phyloP scores from a whole-genome alignment of 2,888 invertebrate genomes.

The Macrosoma leucophasiata region DNA sequence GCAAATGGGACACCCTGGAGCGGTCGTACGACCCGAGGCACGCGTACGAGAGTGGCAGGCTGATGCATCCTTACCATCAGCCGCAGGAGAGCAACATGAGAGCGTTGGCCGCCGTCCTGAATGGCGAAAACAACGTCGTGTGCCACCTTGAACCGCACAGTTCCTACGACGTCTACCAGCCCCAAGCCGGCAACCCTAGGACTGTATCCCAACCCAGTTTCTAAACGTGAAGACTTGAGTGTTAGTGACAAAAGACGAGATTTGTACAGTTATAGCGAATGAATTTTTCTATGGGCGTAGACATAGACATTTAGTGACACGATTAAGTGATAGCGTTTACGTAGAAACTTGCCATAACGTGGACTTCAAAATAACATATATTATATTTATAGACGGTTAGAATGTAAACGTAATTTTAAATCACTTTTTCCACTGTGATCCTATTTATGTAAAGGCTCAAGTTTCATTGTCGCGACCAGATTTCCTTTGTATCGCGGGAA shows the following conservation, averaged over 20 bases:
- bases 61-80: slow-evolving; percentile 71
- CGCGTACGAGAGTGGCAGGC: slow-evolving; percentile 64
- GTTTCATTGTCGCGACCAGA: slow-evolving; percentile 60
- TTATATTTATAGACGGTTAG: slow-evolving; percentile 41
- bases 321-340: slow-evolving; percentile 56
- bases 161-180: slow-evolving; percentile 65
- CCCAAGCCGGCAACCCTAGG: slow-evolving; percentile 61
- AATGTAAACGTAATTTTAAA: slow-evolving; percentile 61
- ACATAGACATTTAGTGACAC: slow-evolving; percentile 54
- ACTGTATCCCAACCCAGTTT: slow-evolving; percentile 72
- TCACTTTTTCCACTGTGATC: slow-evolving; percentile 76
- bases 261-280: slow-evolving; percentile 64
- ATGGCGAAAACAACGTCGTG: slow-evolving; percentile 89
- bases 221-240: slow-evolving; percentile 39
- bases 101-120: slow-evolving; percentile 84
- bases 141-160: slow-evolving; percentile 88
- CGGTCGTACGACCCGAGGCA: slow-evolving; percentile 66
- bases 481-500: slow-evolving; percentile 36
- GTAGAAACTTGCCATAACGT: slow-evolving; percentile 73
- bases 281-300: slow-evolving; percentile 70
- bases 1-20: slow-evolving; percentile 71
- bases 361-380: slow-evolving; percentile 60
- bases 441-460: slow-evolving; percentile 72
- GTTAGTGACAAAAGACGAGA: slow-evolving; percentile 35
- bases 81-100: slow-evolving; percentile 75